These are phyloP conservation scores for Phortica variegata DNA, from an alignment of 1,140 invertebrate genomes.

Conservation along the genomic window DNA sequence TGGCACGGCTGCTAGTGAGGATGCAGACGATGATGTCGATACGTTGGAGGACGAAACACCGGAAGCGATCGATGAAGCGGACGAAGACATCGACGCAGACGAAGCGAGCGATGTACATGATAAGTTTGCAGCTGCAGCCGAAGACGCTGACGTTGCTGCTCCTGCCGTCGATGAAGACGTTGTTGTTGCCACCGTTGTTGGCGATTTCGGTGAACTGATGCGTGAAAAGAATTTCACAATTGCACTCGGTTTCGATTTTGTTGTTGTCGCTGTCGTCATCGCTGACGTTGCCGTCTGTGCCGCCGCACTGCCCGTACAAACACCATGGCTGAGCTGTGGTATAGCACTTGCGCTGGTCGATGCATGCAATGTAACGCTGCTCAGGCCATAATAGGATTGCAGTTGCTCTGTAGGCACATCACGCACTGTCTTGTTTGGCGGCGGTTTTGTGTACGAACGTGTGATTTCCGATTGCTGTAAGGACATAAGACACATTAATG, in stretches of 20 bases:
- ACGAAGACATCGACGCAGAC: constrained; percentile 44
- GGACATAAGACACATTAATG: not conserved
- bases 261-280: constrained; percentile 16
- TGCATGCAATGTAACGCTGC: constrained; percentile 24
- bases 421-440: constrained; percentile 53
- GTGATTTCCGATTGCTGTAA: constrained; percentile 53
- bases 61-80: constrained; percentile 40
- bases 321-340: constrained; percentile 13
- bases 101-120: constrained; percentile 32
- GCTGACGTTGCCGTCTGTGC: not conserved
- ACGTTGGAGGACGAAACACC: constrained; percentile 18
- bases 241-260: constrained; percentile 54
- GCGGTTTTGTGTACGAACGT: constrained; percentile 55
- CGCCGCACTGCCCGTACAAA: constrained; percentile 9
- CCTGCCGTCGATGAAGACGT: not conserved
- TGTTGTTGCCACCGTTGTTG: constrained; percentile 22
- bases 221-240: constrained; percentile 54
- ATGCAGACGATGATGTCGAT: constrained; percentile 42
- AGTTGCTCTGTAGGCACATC: constrained; percentile 50
- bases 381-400: constrained; percentile 37
- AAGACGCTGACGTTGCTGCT: constrained; percentile 7
- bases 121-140: not conserved
- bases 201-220: constrained; percentile 54
- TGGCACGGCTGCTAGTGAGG: constrained; percentile 41
- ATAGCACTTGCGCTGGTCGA: constrained; percentile 7